A percentile compares a stretch with the other conserved stretches of the same genome.
Conservation (phyloP, 2,797 vertebrate genomes). For the Odontamblyopus rebecca region DNA sequence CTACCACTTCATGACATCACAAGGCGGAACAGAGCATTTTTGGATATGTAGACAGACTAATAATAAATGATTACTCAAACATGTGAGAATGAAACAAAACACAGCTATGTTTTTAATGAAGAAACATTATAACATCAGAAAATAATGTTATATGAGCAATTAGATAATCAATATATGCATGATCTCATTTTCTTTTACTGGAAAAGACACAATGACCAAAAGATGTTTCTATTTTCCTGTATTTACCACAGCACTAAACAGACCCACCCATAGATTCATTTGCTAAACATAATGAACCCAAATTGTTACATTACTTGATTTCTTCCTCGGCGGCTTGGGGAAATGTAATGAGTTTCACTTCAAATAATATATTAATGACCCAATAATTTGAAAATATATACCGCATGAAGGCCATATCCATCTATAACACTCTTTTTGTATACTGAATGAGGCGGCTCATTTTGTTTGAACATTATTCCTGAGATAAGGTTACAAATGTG, state of each 20-base stretch:
- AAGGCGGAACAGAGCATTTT: too few relatives aligned
- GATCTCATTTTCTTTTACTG: background rate
- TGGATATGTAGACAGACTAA: too few relatives aligned
- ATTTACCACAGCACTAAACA: background rate
- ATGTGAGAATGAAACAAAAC: too few relatives aligned
- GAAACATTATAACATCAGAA: too few relatives aligned
- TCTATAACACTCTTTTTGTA: background rate
- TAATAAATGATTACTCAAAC: too few relatives aligned
- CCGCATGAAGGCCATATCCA: background rate
- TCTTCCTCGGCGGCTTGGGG: background rate
- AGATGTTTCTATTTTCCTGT: background rate
- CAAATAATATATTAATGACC: background rate
- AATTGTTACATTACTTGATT: background rate
- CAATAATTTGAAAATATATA: background rate
- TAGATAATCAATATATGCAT: too few relatives aligned
- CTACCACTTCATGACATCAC: too few relatives aligned
- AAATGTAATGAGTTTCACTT: background rate
- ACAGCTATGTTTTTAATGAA: too few relatives aligned
- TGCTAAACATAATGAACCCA: background rate
- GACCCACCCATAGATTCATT: background rate
- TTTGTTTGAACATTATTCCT: conserved; percentile 3
- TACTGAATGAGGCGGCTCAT: background rate
- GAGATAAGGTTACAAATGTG: conserved; percentile 1
- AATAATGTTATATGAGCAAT: too few relatives aligned
- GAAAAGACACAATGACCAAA: background rate